Evolutionary conservation across 2,888 invertebrate species (phyloP).

Genomic region (Lathronympha strigana): DNA sequence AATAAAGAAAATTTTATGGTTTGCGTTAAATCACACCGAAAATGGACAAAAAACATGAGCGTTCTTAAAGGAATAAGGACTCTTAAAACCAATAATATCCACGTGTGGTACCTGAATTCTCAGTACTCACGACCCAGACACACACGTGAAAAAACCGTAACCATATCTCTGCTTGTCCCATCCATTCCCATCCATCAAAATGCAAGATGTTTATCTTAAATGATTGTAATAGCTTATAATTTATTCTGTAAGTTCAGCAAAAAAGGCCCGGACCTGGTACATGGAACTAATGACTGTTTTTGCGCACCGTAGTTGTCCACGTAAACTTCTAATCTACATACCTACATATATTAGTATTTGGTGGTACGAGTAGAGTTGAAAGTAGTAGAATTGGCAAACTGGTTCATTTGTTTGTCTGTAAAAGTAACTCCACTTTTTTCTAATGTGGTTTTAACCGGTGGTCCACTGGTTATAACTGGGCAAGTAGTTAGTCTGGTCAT

Average conservation of each 20-base stretch:
- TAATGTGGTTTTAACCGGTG: too few species aligned
- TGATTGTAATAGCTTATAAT: conserved; percentile 76
- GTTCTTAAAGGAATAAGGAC: too few species aligned
- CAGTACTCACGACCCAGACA: neutral
- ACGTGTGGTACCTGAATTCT: conserved; percentile 2
- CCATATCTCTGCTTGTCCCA: conserved; percentile 31
- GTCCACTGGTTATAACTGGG: too few species aligned
- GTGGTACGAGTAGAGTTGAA: conserved; percentile 24
- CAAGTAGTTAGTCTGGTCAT: too few species aligned
- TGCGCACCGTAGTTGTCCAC: conserved; percentile 53
- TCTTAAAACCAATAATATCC: too few species aligned
- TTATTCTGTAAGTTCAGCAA: conserved; percentile 65
- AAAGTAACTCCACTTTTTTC: too few species aligned
- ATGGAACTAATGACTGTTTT: conserved; percentile 57
- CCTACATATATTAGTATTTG: conserved; percentile 45
- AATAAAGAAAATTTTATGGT: too few species aligned
- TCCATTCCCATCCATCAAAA: conserved; percentile 60
- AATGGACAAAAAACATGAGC: too few species aligned
- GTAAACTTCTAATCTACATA: conserved; percentile 55
- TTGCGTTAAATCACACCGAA: too few species aligned
- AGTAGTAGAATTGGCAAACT: conserved; percentile 19
- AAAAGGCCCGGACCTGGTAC: conserved; percentile 52
- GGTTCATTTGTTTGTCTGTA: neutral
- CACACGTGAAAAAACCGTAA: conserved; percentile 5
- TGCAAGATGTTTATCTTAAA: conserved; percentile 74